Evolutionary conservation across 2,797 vertebrate genomes (phyloP).

Genomic region (Manis javanica): DNA sequence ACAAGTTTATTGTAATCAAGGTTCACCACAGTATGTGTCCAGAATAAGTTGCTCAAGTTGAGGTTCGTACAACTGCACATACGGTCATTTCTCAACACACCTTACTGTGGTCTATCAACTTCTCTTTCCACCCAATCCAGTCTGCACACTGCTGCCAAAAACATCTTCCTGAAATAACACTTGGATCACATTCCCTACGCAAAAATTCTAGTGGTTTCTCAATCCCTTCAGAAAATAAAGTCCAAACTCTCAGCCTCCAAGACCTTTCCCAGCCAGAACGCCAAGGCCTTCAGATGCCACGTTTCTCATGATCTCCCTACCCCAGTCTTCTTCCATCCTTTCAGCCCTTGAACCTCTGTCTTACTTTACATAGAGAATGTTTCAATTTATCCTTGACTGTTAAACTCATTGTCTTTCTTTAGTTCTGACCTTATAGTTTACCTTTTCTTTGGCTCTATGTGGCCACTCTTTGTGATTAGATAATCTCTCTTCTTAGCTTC

Average conservation of each 20-base stretch:
- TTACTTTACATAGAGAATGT: neutral
- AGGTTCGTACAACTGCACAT: neutral
- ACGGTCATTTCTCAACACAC: constrained; percentile 34
- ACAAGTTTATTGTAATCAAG: constrained; percentile 3
- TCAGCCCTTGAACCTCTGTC: neutral
- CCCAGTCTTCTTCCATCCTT: neutral
- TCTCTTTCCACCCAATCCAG: constrained; percentile 8
- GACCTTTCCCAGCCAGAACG: neutral
- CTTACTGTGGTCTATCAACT: constrained; percentile 65
- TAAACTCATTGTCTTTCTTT: neutral
- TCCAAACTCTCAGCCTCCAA: neutral
- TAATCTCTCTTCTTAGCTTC: neutral
- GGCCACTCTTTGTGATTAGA: neutral
- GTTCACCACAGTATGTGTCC: neutral
- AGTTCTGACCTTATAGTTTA: neutral
- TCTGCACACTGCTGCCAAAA: constrained; percentile 24
- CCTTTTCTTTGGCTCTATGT: neutral
- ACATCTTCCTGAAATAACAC: constrained; percentile 62
- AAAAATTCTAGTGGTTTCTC: constrained; percentile 52
- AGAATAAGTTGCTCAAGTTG: constrained; percentile 44
- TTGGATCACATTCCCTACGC: constrained; percentile 55
- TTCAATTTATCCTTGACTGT: neutral
- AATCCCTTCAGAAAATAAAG: constrained; percentile 28
- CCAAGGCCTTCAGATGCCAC: neutral
- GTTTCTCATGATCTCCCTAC: neutral